Base-by-base conservation (phyloP, 2,888 invertebrate genomes). In the Allophyes oxyacanthae region DNA sequence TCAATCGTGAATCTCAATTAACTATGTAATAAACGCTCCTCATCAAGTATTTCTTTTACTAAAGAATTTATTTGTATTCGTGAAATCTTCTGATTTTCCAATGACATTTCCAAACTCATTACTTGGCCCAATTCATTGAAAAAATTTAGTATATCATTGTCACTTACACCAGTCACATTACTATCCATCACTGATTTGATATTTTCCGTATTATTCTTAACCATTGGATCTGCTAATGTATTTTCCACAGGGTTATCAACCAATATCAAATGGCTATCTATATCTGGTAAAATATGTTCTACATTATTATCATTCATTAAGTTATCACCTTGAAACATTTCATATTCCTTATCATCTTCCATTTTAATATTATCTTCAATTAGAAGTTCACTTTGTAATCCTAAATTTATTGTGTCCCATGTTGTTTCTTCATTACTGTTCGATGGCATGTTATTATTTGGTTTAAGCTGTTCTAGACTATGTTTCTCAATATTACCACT, bases 361-460 rank as follows among this genome's bases (percentile, higher is more conserved):
- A 0, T 14, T 9, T 46, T 46, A 32, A 36, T 20, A 10, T 37
- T 20, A 32, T 34, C 36, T 26, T 42, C 40, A 37, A 58, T 45
- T 26, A 59, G 59, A 34, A 59, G 15, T 52, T 64, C 60, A 46
- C 38, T 59, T 46, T 59, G 6, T 43, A 65, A 59, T 32, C 32
- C 59, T 6, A 65, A 34, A 26, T 30, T 11, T 34, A 5, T 28
- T n/a, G 10, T 0, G 40, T n/a, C 20, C 38, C 7, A 9, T 37
- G 2, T 4, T 8, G 14, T 15, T 36, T 9, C 14, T 13, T 20
- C 4, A 4, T 20, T 20, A 3, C 20, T 32, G 2, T 32, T 32
- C 10, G 10, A 20, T 0, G 8, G 4, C 9, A 9, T 6, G n/a
- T 50, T 28, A 0, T 33, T 11, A 20, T 13, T 7, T 13, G 0